Percentiles rank a stretch among this genome's conserved stretches.
Evolutionary conservation across 2,797 vertebrate species (phyloP).

Genomic region (Semaprochilodus insignis): DNA sequence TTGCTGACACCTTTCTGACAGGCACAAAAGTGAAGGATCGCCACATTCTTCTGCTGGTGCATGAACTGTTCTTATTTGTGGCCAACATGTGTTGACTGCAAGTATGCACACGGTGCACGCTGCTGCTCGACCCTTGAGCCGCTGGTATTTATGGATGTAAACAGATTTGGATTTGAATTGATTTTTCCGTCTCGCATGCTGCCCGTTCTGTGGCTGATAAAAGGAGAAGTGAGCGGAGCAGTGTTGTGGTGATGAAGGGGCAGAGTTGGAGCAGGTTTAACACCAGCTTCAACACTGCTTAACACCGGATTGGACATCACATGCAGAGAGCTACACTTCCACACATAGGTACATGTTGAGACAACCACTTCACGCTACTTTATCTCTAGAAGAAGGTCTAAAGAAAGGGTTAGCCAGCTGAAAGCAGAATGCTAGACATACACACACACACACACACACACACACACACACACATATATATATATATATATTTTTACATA

Average conservation of each 20-base stretch:
- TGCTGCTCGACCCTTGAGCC: conserved; percentile 24
- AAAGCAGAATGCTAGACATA: background rate
- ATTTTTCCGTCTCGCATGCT: conserved; percentile 48
- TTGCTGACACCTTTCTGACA: conserved; percentile 41
- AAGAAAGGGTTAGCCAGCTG: background rate
- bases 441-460: too few relatives aligned
- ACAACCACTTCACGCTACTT: background rate
- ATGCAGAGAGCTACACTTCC: conserved; percentile 3
- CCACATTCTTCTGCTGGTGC: conserved; percentile 57
- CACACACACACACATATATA: too few relatives aligned
- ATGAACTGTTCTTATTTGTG: conserved; percentile 70
- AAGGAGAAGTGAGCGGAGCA: conserved; percentile 48
- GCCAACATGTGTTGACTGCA: conserved; percentile 67
- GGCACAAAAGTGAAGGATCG: conserved; percentile 47
- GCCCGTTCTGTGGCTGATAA: conserved; percentile 53
- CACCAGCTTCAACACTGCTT: conserved; percentile 46
- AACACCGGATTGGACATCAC: conserved; percentile 30
- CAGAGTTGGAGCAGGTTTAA: conserved; percentile 49
- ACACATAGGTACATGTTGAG: conserved; percentile 1
- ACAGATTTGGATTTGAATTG: conserved; percentile 58
- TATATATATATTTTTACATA: too few relatives aligned
- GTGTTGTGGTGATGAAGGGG: conserved; percentile 26
- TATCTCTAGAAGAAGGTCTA: background rate
- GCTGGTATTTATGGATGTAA: conserved; percentile 59
- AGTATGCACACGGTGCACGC: conserved; percentile 28